These are phyloP conservation scores for Myotis findleyi DNA, from an alignment of 2,797 vertebrate species.

Conservation along the genomic window DNA sequence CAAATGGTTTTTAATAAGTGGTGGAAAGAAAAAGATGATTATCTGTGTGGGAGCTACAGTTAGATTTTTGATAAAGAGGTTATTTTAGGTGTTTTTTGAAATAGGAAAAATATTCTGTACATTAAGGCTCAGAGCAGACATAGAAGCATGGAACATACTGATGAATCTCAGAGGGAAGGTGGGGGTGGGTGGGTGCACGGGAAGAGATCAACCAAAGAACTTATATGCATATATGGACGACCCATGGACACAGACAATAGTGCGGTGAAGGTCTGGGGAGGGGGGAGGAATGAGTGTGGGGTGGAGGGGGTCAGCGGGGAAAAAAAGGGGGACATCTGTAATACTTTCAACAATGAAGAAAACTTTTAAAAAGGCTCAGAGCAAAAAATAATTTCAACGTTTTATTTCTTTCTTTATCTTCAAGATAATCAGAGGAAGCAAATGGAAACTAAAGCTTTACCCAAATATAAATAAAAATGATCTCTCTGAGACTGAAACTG, in stretches of 20 bases:
- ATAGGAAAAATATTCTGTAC: neutral
- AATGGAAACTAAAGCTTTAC: constrained; percentile 9
- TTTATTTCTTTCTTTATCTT: neutral
- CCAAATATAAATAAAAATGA: constrained; percentile 23
- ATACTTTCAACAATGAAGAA: too few relatives aligned
- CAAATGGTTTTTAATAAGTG: neutral
- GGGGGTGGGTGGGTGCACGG: too few relatives aligned
- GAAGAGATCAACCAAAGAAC: too few relatives aligned
- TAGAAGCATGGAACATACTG: too few relatives aligned
- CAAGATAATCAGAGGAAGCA: neutral
- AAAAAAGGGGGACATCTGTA: too few relatives aligned
- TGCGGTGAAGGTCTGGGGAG: too few relatives aligned
- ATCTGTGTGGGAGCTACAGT: neutral
- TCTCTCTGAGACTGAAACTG: neutral
- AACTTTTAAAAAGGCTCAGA: neutral
- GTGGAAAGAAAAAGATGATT: neutral
- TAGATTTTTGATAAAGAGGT: constrained; percentile 39
- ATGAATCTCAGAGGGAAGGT: too few relatives aligned
- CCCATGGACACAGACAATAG: too few relatives aligned
- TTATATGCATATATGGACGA: too few relatives aligned
- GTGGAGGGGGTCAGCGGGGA: too few relatives aligned
- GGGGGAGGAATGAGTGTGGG: too few relatives aligned
- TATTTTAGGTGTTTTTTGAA: constrained; percentile 39
- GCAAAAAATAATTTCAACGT: neutral
- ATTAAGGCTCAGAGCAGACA: neutral